Conservation (phyloP, 2,113 vertebrate species). For the Xiphorhynchus elegans region DNA sequence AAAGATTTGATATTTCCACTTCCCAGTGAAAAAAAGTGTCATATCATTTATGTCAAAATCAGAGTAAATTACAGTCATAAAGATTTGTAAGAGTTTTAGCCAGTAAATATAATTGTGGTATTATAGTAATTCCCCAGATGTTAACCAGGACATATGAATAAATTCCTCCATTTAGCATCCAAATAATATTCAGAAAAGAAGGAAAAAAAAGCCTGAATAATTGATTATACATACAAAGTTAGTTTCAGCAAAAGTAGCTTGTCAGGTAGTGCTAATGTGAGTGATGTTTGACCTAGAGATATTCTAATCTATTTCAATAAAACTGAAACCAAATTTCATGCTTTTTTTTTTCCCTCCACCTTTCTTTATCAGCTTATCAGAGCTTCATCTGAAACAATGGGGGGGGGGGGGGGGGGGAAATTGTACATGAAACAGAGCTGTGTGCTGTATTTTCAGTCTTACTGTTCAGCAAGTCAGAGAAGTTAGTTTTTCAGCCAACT, state of each 20-base stretch:
- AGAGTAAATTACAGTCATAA: neutral
- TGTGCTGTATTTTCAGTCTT: neutral
- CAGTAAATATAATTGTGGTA: slow-evolving; percentile 5
- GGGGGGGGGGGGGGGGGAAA: too few species aligned
- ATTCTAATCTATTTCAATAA: slow-evolving; percentile 14
- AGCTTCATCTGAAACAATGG: neutral
- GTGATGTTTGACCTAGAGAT: slow-evolving; percentile 22
- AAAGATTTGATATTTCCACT: neutral
- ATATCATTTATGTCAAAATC: neutral
- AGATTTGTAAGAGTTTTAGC: slow-evolving; percentile 6
- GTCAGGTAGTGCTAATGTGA: neutral
- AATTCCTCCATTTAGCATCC: neutral
- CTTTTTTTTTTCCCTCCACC: neutral
- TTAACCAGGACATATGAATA: neutral
- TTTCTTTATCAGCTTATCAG: neutral
- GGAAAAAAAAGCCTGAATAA: neutral
- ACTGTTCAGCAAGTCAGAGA: neutral
- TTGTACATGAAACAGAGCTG: neutral
- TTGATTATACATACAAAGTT: slow-evolving; percentile 40
- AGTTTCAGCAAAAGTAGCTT: slow-evolving; percentile 13
- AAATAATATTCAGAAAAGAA: slow-evolving; percentile 13
- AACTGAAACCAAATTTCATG: neutral
- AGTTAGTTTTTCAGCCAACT: neutral
- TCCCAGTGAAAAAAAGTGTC: neutral
- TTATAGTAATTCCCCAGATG: neutral